These are phyloP conservation scores for Oncorhynchus mykiss DNA, from an alignment of 2,113 vertebrate species.

Conservation along the genomic window DNA sequence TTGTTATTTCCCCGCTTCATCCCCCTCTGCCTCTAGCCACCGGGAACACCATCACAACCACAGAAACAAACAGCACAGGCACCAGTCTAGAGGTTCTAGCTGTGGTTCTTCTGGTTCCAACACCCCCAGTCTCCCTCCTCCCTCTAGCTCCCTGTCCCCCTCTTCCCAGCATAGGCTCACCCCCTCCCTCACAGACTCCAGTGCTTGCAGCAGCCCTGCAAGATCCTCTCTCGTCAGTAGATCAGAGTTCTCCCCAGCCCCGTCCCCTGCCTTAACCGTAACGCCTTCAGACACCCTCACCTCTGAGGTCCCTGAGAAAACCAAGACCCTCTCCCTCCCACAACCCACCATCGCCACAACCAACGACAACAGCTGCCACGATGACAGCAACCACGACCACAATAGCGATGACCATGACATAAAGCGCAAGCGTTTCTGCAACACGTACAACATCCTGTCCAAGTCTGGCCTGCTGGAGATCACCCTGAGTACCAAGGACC, in stretches of 20 bases:
- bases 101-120: conserved; percentile 18
- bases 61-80: conserved; percentile 50
- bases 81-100: not conserved
- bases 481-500: conserved; percentile 89
- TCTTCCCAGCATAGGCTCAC: conserved; percentile 37
- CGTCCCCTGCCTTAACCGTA: not conserved
- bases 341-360: not conserved
- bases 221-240: conserved; percentile 32
- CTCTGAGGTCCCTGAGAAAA: not conserved
- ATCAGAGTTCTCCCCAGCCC: conserved; percentile 16
- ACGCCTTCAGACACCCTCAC: not conserved
- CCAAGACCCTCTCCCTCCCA: not conserved
- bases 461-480: conserved; percentile 87
- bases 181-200: conserved; percentile 31
- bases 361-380: not conserved
- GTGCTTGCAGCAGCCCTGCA: conserved; percentile 24
- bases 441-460: conserved; percentile 86
- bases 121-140: conserved; percentile 30
- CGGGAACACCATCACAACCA: conserved; percentile 39
- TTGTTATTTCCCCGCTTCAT: conserved; percentile 45
- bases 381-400: not conserved
- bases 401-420: not conserved
- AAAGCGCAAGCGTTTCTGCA: conserved; percentile 87
- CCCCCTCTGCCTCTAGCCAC: conserved; percentile 42
- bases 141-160: conserved; percentile 30